Evolutionary conservation across 2,113 vertebrate species (phyloP).

Genomic region (Alectura lathami): DNA sequence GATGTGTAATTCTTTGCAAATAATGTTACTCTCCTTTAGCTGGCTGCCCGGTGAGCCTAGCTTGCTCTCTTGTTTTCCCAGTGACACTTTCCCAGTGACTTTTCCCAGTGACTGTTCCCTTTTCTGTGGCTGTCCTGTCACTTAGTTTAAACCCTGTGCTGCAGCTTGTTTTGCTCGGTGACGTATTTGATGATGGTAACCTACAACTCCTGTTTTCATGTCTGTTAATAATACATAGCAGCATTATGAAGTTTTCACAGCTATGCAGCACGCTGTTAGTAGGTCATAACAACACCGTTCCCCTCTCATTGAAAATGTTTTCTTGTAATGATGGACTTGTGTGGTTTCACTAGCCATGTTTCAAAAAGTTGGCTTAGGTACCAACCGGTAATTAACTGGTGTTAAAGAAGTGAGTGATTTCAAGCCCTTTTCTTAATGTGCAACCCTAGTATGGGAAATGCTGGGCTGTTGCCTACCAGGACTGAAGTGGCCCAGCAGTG

Average conservation of each 20-base stretch:
- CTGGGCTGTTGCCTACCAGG: not conserved
- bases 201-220: not conserved
- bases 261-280: not conserved
- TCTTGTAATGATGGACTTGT: not conserved
- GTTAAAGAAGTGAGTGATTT: not conserved
- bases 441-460: not conserved
- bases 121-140: fast-evolving
- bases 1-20: not conserved
- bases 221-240: not conserved
- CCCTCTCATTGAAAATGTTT: not conserved
- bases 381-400: not conserved
- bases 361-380: not conserved
- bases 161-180: not conserved
- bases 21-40: not conserved
- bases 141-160: not conserved
- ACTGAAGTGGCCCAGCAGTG: not conserved
- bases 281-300: no score
- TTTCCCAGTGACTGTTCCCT: not conserved
- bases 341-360: not conserved
- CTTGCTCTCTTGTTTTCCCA: not conserved
- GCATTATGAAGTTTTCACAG: not conserved
- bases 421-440: not conserved
- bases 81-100: no score
- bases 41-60: not conserved
- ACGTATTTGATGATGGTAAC: not conserved